Evolutionary conservation across 2,888 invertebrate genomes (phyloP), one percentile per base, ranked within the genome.

Genomic region (Boloria euphrosyne): DNA sequence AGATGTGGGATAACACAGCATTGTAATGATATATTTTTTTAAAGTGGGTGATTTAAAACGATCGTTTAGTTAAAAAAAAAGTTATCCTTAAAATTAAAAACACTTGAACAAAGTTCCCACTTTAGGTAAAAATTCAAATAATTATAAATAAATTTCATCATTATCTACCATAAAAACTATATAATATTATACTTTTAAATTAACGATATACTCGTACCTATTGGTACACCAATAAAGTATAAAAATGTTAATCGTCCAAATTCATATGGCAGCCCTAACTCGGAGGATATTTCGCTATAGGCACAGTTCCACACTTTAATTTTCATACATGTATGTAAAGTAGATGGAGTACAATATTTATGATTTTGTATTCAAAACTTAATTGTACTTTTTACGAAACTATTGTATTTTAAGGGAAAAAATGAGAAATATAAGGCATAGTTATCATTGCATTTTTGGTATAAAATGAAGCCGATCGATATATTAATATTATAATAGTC

Each of bases 261-360:
- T 31, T 38, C 46, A 46, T 38, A 59, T 59, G 59, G 38, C 50
- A 49, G 10, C 59, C 49, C 47, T 59, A 86, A 86, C 83, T 86
- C 85, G 78, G 61, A 73, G 70, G 52, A 72, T 57, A 65, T 68
- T 67, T 68, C 55, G 67, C 59, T 54, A 71, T 71, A 67, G 71
- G 70, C 70, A 50, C 60, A 66, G 55, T 65, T 71, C 65, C 57
- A 65, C 62, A 58, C 47, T 65, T 69, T 62, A 70, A 71, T 71
- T 71, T 69, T 69, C 66, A 68, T 66, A 70, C 66, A 51, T 64
- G 68, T 69, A 62, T 73, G 71, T 64, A 67, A 71, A 57, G 57
- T 46, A 43, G 43, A 55, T 49, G 50, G 13, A 57, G 43, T 38
- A 38, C 31, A 38, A 46, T 46, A n/a, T 22, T 49, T 49, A 49